A percentile compares a stretch with the other conserved stretches of the same genome.
These are phyloP conservation scores for Eidolon dupreanum DNA, from an alignment of 2,797 vertebrate genomes.

Conservation along the genomic window DNA sequence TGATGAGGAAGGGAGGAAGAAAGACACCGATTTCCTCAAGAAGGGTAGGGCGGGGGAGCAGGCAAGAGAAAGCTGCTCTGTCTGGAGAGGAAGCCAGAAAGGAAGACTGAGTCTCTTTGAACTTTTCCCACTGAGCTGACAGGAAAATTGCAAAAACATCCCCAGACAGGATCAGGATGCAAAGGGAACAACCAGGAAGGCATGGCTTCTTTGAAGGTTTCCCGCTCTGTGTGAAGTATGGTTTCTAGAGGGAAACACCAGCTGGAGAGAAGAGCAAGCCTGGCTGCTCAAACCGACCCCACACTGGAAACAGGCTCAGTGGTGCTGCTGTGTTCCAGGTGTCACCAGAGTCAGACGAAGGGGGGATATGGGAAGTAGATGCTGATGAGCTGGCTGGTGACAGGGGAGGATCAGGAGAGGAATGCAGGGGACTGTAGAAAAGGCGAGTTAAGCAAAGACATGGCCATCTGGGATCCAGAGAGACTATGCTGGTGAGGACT, in stretches of 20 bases:
- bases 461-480: neutral
- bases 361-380: neutral
- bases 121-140: constrained; percentile 61
- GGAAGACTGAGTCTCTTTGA: constrained; percentile 72
- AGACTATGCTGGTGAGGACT: neutral
- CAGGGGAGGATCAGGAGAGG: neutral
- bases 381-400: neutral
- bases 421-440: neutral
- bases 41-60: neutral
- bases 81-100: constrained; percentile 71
- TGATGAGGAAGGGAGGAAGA: neutral
- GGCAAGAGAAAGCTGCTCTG: constrained; percentile 34
- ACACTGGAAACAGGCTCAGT: neutral
- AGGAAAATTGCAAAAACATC: constrained; percentile 70
- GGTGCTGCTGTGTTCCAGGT: neutral
- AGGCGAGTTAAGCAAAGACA: neutral
- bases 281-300: neutral
- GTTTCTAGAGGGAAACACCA: neutral
- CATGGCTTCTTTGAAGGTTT: constrained; percentile 54
- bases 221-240: neutral
- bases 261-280: neutral
- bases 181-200: constrained; percentile 21
- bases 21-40: constrained; percentile 46
- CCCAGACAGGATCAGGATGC: constrained; percentile 48
- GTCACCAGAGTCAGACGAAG: neutral